These are phyloP conservation scores for Catharus bicknelli DNA, from an alignment of 2,113 vertebrate species.

Conservation along the genomic window DNA sequence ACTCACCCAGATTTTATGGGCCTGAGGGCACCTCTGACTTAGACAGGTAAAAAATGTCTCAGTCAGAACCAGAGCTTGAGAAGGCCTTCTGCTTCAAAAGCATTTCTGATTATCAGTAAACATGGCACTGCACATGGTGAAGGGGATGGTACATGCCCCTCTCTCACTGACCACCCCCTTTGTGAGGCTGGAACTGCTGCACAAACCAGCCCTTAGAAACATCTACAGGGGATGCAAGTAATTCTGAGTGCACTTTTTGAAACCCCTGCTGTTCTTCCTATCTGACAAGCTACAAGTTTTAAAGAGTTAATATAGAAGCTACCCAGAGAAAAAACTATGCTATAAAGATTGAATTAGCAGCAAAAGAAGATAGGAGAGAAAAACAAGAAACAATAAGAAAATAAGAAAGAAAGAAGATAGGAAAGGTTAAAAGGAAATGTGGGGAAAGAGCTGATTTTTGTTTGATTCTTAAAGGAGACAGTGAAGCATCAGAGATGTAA, in stretches of 20 bases:
- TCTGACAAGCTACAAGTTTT: neutral
- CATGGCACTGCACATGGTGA: neutral
- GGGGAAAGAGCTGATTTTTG: neutral
- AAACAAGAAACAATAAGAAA: neutral
- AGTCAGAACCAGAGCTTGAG: neutral
- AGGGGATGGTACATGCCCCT: neutral
- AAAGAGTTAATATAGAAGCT: neutral
- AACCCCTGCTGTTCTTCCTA: neutral
- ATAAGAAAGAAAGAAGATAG: neutral
- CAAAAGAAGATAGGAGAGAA: neutral
- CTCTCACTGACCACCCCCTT: neutral
- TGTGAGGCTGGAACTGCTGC: neutral
- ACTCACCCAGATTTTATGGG: neutral
- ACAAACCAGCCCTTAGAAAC: neutral
- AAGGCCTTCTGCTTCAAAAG: neutral
- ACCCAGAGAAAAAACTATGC: neutral
- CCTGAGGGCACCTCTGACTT: neutral
- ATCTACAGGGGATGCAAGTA: neutral
- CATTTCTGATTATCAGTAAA: neutral
- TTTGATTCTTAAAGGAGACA: neutral
- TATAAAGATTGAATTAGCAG: neutral
- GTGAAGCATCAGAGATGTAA: neutral
- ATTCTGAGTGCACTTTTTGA: neutral
- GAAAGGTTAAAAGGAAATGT: constrained; percentile 1
- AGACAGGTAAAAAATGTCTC: neutral